Conservation (phyloP, 2,113 vertebrate species). For the Chloroceryle aenea region DNA sequence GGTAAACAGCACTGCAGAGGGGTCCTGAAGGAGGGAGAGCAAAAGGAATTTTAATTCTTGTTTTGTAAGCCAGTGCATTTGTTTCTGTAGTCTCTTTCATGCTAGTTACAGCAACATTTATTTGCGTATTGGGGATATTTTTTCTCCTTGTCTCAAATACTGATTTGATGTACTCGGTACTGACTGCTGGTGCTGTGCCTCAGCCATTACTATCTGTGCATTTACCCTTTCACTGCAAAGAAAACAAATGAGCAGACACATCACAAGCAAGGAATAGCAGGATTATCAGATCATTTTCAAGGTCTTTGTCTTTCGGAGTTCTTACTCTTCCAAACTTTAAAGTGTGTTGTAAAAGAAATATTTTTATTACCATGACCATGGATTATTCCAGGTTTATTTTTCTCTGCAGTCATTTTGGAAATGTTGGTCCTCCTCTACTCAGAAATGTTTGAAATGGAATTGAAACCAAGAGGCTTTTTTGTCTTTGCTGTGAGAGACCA, state of each 20-base stretch:
- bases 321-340: background rate
- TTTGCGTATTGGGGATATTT: background rate
- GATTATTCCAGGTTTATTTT: background rate
- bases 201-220: background rate
- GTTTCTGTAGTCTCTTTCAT: background rate
- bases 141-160: background rate
- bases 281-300: background rate
- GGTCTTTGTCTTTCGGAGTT: background rate
- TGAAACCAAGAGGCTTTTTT: background rate
- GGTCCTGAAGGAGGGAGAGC: background rate
- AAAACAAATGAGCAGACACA: background rate
- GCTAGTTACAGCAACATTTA: background rate
- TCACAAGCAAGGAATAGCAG: background rate
- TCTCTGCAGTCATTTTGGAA: background rate
- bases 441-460: background rate
- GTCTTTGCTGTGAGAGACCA: background rate
- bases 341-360: background rate
- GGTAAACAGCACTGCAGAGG: background rate
- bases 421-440: background rate
- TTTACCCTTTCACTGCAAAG: background rate
- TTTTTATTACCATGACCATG: background rate
- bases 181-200: background rate
- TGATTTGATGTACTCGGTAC: background rate
- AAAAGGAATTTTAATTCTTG: background rate
- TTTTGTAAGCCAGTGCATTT: background rate